Evolutionary conservation across 2,888 invertebrate genomes (phyloP).

Genomic region (Chromoteleia sp.): DNA sequence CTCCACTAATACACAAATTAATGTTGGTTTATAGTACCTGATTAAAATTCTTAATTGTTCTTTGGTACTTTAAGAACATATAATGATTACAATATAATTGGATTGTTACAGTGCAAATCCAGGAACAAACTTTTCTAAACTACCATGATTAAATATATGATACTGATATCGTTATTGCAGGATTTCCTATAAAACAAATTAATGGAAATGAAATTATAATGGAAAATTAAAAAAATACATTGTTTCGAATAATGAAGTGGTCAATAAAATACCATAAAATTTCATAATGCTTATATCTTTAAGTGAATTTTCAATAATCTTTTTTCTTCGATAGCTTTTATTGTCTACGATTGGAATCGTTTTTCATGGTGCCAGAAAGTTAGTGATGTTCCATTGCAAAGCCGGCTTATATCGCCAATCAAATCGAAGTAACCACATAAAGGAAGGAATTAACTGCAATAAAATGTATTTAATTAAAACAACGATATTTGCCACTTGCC

Average conservation of each 20-base stretch:
- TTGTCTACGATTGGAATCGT: neutral
- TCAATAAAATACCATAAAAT: neutral
- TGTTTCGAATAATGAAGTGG: neutral
- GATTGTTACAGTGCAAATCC: neutral
- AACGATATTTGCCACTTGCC: slow-evolving; percentile 24
- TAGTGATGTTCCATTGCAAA: neutral
- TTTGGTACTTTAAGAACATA: slow-evolving; percentile 3
- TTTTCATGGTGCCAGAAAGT: neutral
- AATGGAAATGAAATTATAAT: too few species aligned
- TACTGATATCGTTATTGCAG: neutral
- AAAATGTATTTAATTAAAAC: slow-evolving; percentile 12
- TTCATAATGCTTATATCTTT: neutral
- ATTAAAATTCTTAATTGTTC: slow-evolving; percentile 14
- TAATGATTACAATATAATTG: slow-evolving; percentile 3
- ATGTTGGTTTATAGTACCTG: neutral
- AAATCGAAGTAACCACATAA: slow-evolving; percentile 2
- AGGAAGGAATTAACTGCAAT: slow-evolving; percentile 25
- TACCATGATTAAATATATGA: neutral
- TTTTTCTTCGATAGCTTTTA: neutral
- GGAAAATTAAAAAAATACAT: too few species aligned
- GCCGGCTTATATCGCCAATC: slow-evolving; percentile 4
- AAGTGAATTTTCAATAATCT: neutral
- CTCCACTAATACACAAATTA: slow-evolving; percentile 18
- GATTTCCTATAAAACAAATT: too few species aligned
- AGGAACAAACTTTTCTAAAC: neutral